Evolutionary conservation across 2,797 vertebrate species (phyloP).

Genomic region (Agapornis canus): DNA sequence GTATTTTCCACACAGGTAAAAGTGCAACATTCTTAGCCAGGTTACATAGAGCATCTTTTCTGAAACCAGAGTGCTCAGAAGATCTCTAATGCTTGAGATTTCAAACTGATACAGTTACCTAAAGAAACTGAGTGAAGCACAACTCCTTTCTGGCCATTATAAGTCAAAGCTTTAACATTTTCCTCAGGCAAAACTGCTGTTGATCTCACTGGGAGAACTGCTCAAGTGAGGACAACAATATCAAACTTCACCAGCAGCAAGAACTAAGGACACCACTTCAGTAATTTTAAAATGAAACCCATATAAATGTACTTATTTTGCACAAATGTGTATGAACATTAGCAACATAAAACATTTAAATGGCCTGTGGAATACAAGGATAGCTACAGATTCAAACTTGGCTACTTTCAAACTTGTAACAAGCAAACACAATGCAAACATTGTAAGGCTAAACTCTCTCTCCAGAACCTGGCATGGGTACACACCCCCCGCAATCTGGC

Average conservation of each 20-base stretch:
- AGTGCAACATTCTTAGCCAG: neutral
- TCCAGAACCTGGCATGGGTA: neutral
- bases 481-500: neutral
- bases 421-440: conserved; percentile 26
- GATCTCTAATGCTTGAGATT: neutral
- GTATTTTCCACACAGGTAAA: conserved; percentile 26
- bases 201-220: conserved; percentile 22
- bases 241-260: neutral
- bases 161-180: neutral
- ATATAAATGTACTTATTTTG: neutral
- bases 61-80: neutral
- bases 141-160: neutral
- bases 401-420: neutral
- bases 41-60: neutral
- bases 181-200: conserved; percentile 17
- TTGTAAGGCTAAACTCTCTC: neutral
- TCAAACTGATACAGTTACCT: neutral
- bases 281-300: conserved; percentile 31
- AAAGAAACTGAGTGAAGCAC: neutral
- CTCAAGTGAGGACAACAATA: neutral
- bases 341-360: neutral
- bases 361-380: neutral
- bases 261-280: conserved; percentile 21
- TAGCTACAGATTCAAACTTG: neutral
- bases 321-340: neutral